Evolutionary conservation across 2,113 vertebrate genomes (phyloP).

Genomic region (Sylvilagus bachmani): DNA sequence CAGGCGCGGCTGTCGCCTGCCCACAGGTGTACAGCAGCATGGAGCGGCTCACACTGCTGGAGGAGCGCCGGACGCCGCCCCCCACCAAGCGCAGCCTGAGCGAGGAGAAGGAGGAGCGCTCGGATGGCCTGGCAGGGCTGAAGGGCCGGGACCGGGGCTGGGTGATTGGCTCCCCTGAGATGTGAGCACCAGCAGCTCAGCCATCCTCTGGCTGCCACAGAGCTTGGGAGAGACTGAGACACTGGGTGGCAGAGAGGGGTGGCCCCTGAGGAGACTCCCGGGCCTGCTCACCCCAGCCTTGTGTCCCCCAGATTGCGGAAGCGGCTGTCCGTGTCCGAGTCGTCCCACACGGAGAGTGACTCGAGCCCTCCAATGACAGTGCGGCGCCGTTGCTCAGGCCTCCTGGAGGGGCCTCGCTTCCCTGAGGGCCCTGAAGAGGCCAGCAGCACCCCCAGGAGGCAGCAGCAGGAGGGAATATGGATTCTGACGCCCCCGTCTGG

Average conservation of each 20-base stretch:
- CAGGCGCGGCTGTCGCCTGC: not conserved
- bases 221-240: not conserved
- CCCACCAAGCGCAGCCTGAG: conserved; percentile 97
- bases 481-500: conserved; percentile 80
- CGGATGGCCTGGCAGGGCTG: conserved; percentile 92
- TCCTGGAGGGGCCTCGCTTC: conserved; percentile 95
- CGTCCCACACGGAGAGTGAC: conserved; percentile 98
- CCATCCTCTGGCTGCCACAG: not conserved
- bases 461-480: conserved; percentile 85
- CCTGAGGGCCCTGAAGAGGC: conserved; percentile 94
- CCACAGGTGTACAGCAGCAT: conserved; percentile 97
- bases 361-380: conserved; percentile 97
- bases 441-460: conserved; percentile 82
- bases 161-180: conserved; percentile 98
- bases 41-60: conserved; percentile 96
- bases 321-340: conserved; percentile 96
- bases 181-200: conserved; percentile 87
- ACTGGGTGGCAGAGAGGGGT: not conserved
- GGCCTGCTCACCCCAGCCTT: not conserved
- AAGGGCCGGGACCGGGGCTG: conserved; percentile 94
- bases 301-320: conserved; percentile 91
- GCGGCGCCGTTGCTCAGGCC: conserved; percentile 94
- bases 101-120: conserved; percentile 94
- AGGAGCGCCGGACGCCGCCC: conserved; percentile 94
- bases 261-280: not conserved